Base-by-base conservation (phyloP, 2,888 invertebrate species). In the Chloromyia formosa region DNA sequence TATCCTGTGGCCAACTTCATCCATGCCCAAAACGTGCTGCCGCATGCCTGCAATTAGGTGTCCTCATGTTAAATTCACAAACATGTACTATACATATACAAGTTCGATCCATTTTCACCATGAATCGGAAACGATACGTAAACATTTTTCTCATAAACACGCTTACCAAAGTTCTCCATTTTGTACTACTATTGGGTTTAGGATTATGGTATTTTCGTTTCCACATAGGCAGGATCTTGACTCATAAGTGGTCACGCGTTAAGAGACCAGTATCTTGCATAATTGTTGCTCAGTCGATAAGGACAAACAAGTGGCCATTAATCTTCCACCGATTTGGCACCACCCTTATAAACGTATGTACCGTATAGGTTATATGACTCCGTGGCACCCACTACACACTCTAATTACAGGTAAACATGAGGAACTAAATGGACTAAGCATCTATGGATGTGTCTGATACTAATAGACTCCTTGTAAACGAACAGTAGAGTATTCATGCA, bases 311-410 rank as follows among this genome's bases (percentile, higher is more conserved):
- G 45, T 27, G 68, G 23, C 23, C 54, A 27, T 69, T 53, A 69
- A 69, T 69, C 68, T 69, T 69, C 22, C 53, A 69, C 27, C 68
- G 54, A 54, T 69, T 69, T 54, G 27, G 49, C 27, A 14, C 53
- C 68, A 12, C 54, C 68, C 68, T 20, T 49, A 66, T 22, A 18
- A 64, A 64, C 40, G 42, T 64, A 9, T 64, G 35, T 5, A 35
- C 18, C n/a, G 42, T 35, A 18, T 7, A 35, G 27, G 27, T 35
- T 35, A 7, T 35, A 35, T 35, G 3, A 7, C 7, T 35, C n/a
- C n/a, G n/a, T n/a, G n/a, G n/a, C n/a, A n/a, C 35, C 61, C n/a
- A 35, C n/a, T 35, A 4, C 27, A 35, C 7, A 23, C 10, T 64
- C 64, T 40, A 64, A 64, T 64, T 64, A 64, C 40, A 40, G 56